Conservation (phyloP, 2,797 vertebrate species). For the Arctocebus calabarensis region DNA sequence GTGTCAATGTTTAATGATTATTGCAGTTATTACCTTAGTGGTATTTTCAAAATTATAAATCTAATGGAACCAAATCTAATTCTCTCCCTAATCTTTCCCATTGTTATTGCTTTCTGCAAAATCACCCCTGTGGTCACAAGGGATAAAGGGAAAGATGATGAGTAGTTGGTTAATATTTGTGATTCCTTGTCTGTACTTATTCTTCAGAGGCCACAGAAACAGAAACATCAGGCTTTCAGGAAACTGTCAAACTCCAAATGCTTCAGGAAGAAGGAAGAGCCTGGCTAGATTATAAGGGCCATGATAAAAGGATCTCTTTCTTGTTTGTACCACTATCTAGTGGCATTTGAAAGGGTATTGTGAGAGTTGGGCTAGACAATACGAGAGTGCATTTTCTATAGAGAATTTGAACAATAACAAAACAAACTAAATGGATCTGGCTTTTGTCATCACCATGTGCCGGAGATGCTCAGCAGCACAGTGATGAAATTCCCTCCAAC, state of each 20-base stretch:
- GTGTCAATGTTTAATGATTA: neutral
- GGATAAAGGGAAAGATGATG: neutral
- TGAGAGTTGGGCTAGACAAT: neutral
- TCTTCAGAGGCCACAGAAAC: neutral
- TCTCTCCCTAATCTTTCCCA: neutral
- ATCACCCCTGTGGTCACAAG: neutral
- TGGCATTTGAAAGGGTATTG: neutral
- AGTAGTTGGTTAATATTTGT: neutral
- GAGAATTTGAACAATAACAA: neutral
- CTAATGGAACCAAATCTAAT: neutral
- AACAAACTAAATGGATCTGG: neutral
- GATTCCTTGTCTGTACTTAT: neutral
- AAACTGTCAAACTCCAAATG: neutral
- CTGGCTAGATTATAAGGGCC: neutral
- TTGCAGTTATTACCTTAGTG: neutral
- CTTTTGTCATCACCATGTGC: neutral
- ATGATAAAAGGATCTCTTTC: neutral
- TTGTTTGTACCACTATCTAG: neutral
- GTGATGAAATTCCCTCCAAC: neutral
- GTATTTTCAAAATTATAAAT: slow-evolving; percentile 44
- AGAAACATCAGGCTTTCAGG: neutral
- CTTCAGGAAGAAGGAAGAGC: neutral
- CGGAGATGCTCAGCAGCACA: neutral
- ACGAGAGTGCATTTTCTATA: neutral
- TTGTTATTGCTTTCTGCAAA: neutral